phyloP scores from a whole-genome alignment of 2,797 vertebrate species.

The Spheniscus humboldti region DNA sequence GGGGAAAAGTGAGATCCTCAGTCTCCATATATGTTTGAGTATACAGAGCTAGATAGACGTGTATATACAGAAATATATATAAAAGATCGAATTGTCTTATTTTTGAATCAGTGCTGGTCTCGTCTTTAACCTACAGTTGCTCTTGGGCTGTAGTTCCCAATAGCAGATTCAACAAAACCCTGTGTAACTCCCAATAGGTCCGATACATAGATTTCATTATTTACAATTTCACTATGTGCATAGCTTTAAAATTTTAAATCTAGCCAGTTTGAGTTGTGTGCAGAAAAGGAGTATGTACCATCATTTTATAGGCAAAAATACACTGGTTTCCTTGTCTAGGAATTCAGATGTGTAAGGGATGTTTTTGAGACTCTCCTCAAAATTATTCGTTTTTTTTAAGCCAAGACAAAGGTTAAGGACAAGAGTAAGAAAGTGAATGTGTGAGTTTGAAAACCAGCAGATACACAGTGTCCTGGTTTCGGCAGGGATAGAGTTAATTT shows the following conservation, averaged over 20 bases:
- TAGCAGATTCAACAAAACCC: neutral
- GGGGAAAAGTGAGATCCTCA: neutral
- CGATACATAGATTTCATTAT: fast-evolving
- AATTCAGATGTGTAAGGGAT: neutral
- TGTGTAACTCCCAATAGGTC: neutral
- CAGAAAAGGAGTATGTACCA: neutral
- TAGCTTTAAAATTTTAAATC: neutral
- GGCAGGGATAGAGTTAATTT: too few species aligned
- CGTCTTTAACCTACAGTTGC: neutral
- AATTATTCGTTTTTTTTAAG: neutral
- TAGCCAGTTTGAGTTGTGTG: neutral
- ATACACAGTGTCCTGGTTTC: neutral
- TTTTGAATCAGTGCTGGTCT: neutral
- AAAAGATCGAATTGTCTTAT: neutral
- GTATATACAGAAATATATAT: neutral
- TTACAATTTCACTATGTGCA: neutral
- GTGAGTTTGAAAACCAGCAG: neutral
- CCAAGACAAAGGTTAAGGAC: neutral
- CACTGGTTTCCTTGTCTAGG: neutral
- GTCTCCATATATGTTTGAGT: neutral
- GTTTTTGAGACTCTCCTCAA: neutral
- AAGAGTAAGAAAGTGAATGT: neutral
- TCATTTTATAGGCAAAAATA: neutral
- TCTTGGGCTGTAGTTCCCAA: neutral
- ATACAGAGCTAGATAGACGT: neutral